Evolutionary conservation across 2,888 invertebrate species (phyloP).

Genomic region (Drosophila neotestacea): DNA sequence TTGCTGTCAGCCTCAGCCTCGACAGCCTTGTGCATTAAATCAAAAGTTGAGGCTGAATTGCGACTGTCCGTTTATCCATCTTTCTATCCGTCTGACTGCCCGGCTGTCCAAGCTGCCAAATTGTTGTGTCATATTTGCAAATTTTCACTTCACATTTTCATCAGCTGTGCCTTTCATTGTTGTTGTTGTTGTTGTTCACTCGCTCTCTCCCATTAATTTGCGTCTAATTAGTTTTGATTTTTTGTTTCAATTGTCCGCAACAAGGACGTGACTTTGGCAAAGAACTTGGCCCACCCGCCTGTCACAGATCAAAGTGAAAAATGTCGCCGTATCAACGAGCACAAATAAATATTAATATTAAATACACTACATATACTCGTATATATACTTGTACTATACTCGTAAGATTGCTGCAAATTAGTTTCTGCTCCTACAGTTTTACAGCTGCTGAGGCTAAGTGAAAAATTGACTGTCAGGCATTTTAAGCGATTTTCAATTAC

Average conservation of each 20-base stretch:
- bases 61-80: background rate
- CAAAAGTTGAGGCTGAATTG: slow-evolving; percentile 26
- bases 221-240: slow-evolving; percentile 78
- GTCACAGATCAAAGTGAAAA: slow-evolving; percentile 70
- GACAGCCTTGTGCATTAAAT: slow-evolving; percentile 50
- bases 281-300: slow-evolving; percentile 69
- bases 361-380: background rate
- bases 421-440: slow-evolving; percentile 26
- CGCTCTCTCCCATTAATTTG: slow-evolving; percentile 67
- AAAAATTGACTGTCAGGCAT: slow-evolving; percentile 67
- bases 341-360: slow-evolving; percentile 63
- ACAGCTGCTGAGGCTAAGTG: slow-evolving; percentile 62
- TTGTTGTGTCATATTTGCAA: slow-evolving; percentile 69
- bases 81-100: slow-evolving; percentile 13
- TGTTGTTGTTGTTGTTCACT: slow-evolving; percentile 15
- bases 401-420: slow-evolving; percentile 37
- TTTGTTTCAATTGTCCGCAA: slow-evolving; percentile 49
- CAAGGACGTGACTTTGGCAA: slow-evolving; percentile 80
- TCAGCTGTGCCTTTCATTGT: slow-evolving; percentile 54
- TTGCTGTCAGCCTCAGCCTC: slow-evolving; percentile 30
- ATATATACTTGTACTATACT: too few species aligned
- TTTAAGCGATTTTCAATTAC: slow-evolving; percentile 68
- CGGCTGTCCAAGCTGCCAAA: slow-evolving; percentile 72
- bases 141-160: slow-evolving; percentile 74
- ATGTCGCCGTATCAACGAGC: slow-evolving; percentile 55